A percentile compares a stretch with the other conserved stretches of the same genome.
phyloP scores from a whole-genome alignment of 2,113 vertebrate genomes.

The Orientallactaga bullata region DNA sequence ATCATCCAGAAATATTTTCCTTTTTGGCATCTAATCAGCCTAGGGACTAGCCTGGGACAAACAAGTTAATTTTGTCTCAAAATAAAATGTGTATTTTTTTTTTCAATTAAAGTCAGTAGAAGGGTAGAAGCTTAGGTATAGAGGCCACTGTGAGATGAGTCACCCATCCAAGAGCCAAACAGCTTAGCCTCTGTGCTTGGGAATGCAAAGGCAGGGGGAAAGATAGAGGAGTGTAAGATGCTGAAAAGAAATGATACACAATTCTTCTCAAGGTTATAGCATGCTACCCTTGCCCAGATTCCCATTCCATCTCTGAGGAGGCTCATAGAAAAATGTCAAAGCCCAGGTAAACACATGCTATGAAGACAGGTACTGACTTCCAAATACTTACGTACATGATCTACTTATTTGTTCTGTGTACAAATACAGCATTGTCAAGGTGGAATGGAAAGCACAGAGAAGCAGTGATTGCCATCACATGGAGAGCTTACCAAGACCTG shows the following conservation, averaged over 20 bases:
- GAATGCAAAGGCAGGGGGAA: background rate
- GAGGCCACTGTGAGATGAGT: background rate
- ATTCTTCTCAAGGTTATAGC: background rate
- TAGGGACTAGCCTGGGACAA: background rate
- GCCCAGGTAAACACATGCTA: background rate
- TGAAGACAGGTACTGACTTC: background rate
- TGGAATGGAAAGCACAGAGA: background rate
- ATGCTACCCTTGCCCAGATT: background rate
- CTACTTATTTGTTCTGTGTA: background rate
- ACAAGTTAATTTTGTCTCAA: background rate
- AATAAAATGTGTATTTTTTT: conserved; percentile 23
- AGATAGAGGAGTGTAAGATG: background rate
- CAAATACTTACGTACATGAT: background rate
- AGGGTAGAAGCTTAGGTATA: background rate
- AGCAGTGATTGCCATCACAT: background rate
- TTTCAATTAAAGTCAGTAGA: background rate
- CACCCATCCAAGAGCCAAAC: background rate
- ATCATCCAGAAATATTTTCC: background rate
- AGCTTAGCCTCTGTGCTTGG: background rate
- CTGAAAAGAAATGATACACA: accelerated
- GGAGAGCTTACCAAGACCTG: background rate
- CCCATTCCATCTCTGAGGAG: background rate
- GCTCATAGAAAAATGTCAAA: background rate
- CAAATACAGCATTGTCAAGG: background rate
- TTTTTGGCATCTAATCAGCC: conserved; percentile 13